Evolutionary conservation across 2,888 invertebrate species (phyloP).

Genomic region (Hermaeophaga mercurialis): DNA sequence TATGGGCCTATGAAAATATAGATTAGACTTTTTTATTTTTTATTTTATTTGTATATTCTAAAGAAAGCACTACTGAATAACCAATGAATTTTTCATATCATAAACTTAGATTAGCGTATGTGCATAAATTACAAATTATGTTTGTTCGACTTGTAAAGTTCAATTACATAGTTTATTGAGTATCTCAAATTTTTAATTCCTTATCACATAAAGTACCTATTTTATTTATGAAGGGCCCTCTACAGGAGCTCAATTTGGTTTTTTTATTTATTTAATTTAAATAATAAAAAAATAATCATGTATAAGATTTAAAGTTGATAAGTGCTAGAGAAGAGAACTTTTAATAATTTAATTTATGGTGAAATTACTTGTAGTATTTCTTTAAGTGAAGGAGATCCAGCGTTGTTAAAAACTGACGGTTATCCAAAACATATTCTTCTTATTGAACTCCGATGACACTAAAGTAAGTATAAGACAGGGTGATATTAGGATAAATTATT

Average conservation of each 20-base stretch:
- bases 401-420: conserved; percentile 91
- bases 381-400: conserved; percentile 88
- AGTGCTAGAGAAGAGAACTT: conserved; percentile 60
- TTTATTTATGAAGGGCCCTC: conserved; percentile 87
- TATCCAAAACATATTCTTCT: conserved; percentile 96
- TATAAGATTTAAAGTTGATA: conserved; percentile 46
- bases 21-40: too few relatives aligned
- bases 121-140: too few relatives aligned
- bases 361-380: conserved; percentile 74
- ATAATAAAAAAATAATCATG: conserved; percentile 70
- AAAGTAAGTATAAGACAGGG: conserved; percentile 95
- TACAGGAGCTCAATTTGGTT: conserved; percentile 69
- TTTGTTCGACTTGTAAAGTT: too few relatives aligned
- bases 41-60: too few relatives aligned
- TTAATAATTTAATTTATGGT: conserved; percentile 84
- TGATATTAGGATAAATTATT: conserved; percentile 77
- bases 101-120: too few relatives aligned
- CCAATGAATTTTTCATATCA: too few relatives aligned
- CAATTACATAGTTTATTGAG: too few relatives aligned
- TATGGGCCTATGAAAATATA: too few relatives aligned
- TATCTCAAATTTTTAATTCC: too few relatives aligned
- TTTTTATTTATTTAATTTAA: conserved; percentile 84
- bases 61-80: too few relatives aligned
- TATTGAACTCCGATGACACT: conserved; percentile 87
- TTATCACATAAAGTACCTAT: too few relatives aligned